Evolutionary conservation across 2,888 invertebrate genomes (phyloP), one percentile per base, ranked within the genome.

Genomic region (Melanophora roralis): DNA sequence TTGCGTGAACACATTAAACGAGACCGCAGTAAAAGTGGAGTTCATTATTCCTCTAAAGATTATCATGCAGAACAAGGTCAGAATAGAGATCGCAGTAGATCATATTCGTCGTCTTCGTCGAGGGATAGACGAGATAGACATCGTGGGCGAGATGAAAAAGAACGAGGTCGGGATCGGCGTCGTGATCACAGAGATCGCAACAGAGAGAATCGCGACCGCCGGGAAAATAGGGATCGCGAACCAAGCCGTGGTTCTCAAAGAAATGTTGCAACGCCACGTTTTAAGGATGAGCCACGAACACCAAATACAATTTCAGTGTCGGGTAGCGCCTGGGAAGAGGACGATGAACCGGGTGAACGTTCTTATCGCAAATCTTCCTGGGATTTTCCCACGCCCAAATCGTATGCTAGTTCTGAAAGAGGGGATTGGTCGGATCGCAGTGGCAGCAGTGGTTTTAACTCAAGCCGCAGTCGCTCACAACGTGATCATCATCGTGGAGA

Each of bases 361-460:
- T 92, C 90, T 5, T 68, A 79, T 4, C 93, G 92, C 73, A 94
- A 93, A 84, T 97, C 97, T 0, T 93, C 94, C 64, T 98, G 98
- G 98, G 98, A 98, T 90, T 94, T 96, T 86, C 97, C 97, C 0
- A 98, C 98, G 0, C 98, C 98, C 0, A 91, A 92, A 83, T 91
- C 92, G 0, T 88, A 86, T 76, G 81, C 80, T 2, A 85, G 86
- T 43, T 90, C 90, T 84, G 92, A 86, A 88, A 91, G 73, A 85
- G 89, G 83, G 0, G 91, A 86, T 49, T 88, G 85, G 86, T 89
- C 88, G 0, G 85, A 85, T 19, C 84, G 86, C 1, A 88, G 60
- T 51, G 78, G 83, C 51, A 83, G 82, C 67, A 83, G 82, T 57
- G 85, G 64, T 19, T 85, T 84, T 67, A 81, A 77, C 34, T 82